Percentiles rank a stretch among this genome's conserved stretches.
These are phyloP conservation scores for Ametastegia equiseti DNA, from an alignment of 2,888 invertebrate species.

Conservation along the genomic window DNA sequence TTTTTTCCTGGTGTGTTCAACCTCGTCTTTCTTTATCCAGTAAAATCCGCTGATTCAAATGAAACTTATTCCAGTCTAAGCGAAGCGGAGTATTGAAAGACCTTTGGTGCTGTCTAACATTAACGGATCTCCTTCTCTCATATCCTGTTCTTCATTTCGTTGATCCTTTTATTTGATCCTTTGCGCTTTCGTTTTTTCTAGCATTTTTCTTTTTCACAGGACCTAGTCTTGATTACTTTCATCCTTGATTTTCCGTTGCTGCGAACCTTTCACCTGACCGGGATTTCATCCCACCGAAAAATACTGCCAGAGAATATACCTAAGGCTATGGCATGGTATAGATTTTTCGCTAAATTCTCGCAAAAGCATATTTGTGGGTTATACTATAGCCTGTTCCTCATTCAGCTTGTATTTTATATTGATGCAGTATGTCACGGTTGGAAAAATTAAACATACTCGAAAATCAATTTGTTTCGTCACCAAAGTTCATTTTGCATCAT, in stretches of 20 bases:
- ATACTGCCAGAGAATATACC: background rate
- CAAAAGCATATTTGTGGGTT: too few species aligned
- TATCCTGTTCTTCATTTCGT: background rate
- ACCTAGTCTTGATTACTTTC: background rate
- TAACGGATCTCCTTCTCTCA: conserved; percentile 9
- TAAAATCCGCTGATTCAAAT: conserved; percentile 13
- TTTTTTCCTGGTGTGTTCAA: background rate
- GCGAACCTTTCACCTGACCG: background rate
- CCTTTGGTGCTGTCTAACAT: background rate
- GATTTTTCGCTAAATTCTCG: background rate
- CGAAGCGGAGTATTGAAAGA: background rate
- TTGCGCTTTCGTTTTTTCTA: background rate
- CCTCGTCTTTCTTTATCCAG: background rate
- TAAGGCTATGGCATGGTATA: background rate
- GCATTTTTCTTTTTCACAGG: background rate
- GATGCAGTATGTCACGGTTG: too few species aligned
- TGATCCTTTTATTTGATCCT: background rate
- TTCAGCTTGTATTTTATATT: too few species aligned
- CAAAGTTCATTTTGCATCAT: too few species aligned
- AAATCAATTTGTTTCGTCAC: too few species aligned
- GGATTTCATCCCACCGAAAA: background rate
- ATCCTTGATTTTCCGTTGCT: background rate
- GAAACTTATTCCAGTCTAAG: background rate
- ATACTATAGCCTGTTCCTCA: too few species aligned
- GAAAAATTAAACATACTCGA: too few species aligned